Percentiles rank a stretch among this genome's conserved stretches.
Conservation (phyloP, 1,140 invertebrate genomes). For the Drosophila azteca region DNA sequence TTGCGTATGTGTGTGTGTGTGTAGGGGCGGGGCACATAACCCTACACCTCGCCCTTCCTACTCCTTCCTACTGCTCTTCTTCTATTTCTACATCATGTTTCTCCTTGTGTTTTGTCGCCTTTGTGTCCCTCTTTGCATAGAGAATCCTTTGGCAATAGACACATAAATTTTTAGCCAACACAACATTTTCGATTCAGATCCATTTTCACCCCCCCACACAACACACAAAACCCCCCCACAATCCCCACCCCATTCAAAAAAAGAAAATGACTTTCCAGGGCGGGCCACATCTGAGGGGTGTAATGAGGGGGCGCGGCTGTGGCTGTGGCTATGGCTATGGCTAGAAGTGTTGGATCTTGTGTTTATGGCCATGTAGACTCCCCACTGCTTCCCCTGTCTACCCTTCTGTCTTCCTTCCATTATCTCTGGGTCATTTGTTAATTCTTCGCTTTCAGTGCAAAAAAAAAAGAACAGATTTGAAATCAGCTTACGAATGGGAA, state of each 20-base stretch:
- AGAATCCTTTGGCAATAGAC: slow-evolving; percentile 62
- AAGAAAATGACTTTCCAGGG: slow-evolving; percentile 49
- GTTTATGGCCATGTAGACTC: slow-evolving; percentile 42
- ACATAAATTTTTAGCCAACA: slow-evolving; percentile 58
- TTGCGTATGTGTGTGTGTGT: slow-evolving; percentile 47
- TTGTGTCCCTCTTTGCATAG: slow-evolving; percentile 47
- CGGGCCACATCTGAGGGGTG: slow-evolving; percentile 1
- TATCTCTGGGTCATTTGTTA: slow-evolving; percentile 47
- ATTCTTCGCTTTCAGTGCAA: slow-evolving; percentile 22
- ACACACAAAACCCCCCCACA: not conserved
- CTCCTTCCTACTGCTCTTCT: slow-evolving; percentile 13
- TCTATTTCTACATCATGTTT: slow-evolving; percentile 23
- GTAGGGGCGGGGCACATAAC: slow-evolving; percentile 16
- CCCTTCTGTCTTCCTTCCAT: slow-evolving; percentile 18
- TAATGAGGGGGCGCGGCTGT: slow-evolving; percentile 3
- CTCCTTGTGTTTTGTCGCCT: slow-evolving; percentile 23
- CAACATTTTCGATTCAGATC: slow-evolving; percentile 59
- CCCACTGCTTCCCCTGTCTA: not conserved
- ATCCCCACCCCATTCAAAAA: slow-evolving; percentile 21
- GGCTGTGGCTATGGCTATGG: not conserved
- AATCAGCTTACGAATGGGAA: too few relatives aligned
- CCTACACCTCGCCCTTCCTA: slow-evolving; percentile 4
- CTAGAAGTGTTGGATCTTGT: slow-evolving; percentile 42
- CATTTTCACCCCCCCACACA: slow-evolving; percentile 11
- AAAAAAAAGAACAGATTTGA: slow-evolving; percentile 9